Evolutionary conservation across 2,797 vertebrate genomes (phyloP).

Genomic region (Ctenosaura bakeri): DNA sequence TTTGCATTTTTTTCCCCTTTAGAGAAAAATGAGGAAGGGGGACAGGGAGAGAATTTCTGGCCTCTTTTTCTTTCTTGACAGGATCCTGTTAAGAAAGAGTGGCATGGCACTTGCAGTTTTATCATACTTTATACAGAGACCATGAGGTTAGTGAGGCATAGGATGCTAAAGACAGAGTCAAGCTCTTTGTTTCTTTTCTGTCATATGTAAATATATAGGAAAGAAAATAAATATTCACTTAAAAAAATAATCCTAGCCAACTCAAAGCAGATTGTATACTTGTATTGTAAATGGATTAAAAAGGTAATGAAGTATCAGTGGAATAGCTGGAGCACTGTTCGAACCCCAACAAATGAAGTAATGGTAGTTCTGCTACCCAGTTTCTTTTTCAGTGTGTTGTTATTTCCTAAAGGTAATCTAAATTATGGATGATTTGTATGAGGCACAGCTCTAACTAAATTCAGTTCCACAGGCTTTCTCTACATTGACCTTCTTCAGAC

Average conservation of each 20-base stretch:
- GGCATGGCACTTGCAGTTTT: background rate
- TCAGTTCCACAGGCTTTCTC: background rate
- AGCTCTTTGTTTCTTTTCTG: background rate
- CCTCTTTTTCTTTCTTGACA: no score
- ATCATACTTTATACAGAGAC: background rate
- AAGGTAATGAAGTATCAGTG: background rate
- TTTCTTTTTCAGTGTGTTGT: background rate
- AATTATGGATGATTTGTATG: background rate
- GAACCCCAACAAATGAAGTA: background rate
- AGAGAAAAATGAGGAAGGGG: background rate
- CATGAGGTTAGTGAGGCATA: background rate
- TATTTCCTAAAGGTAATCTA: background rate
- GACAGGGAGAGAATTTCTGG: background rate
- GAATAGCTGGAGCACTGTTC: background rate
- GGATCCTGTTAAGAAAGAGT: background rate
- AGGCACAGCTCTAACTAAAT: background rate
- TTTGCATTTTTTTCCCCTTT: background rate
- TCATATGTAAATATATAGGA: background rate
- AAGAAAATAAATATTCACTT: background rate
- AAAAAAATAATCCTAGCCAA: background rate
- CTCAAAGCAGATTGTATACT: background rate
- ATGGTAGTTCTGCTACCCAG: background rate
- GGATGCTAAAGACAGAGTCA: background rate
- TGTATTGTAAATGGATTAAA: background rate
- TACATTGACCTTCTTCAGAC: background rate